Percentiles rank a stretch among this genome's conserved stretches.
Evolutionary conservation across 2,888 invertebrate genomes (phyloP).

Genomic region (Eremobia ochroleuca): DNA sequence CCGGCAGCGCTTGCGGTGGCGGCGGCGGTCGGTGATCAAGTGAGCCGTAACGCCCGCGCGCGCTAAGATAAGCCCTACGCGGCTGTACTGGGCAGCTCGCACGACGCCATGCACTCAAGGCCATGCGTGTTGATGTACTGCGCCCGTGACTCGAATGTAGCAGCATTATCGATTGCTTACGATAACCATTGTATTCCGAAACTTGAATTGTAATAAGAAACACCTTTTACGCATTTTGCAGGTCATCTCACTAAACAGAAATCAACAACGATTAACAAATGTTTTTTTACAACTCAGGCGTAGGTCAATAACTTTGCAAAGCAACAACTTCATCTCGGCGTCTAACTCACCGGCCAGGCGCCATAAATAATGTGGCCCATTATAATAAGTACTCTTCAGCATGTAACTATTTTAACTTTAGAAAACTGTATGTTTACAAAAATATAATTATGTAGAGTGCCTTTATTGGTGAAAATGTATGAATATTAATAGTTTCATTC

Average conservation of each 20-base stretch:
- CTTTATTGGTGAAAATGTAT: constrained; percentile 11
- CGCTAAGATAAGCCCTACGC: constrained; percentile 85
- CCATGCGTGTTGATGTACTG: constrained; percentile 81
- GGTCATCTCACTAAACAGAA: constrained; percentile 32
- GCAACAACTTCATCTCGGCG: neutral
- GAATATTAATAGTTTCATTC: constrained; percentile 37
- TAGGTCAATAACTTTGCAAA: constrained; percentile 30
- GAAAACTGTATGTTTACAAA: constrained; percentile 6
- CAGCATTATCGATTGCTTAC: constrained; percentile 76
- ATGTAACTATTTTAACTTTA: neutral
- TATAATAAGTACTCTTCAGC: constrained; percentile 15
- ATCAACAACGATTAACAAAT: constrained; percentile 11
- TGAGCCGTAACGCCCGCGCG: constrained; percentile 78
- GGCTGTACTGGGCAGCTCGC: constrained; percentile 62
- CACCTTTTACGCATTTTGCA: constrained; percentile 55
- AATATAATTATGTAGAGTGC: constrained; percentile 1
- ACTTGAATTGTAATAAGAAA: constrained; percentile 75
- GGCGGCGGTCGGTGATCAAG: constrained; percentile 79
- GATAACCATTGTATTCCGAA: constrained; percentile 82
- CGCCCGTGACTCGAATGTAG: constrained; percentile 86
- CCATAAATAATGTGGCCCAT: constrained; percentile 25
- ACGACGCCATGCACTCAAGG: constrained; percentile 80
- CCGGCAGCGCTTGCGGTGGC: constrained; percentile 70
- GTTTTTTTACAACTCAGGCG: constrained; percentile 28
- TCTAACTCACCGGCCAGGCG: constrained; percentile 8